A percentile compares a stretch with the other conserved stretches of the same genome.
phyloP scores from a whole-genome alignment of 2,797 vertebrate genomes.

The Poliocrania exsul region DNA sequence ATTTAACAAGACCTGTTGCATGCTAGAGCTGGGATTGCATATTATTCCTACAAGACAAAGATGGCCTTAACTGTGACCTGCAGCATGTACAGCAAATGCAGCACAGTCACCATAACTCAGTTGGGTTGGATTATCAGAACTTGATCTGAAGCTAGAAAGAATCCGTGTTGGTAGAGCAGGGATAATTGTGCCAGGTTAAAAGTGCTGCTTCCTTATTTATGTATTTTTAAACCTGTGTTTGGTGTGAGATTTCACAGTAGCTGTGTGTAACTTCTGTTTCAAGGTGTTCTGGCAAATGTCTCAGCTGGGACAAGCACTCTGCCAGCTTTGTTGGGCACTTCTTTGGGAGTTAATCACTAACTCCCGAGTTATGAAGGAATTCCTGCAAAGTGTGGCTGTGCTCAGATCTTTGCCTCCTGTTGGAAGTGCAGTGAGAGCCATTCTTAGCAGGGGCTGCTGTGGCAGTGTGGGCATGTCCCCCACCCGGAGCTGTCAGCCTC shows the following conservation, averaged over 20 bases:
- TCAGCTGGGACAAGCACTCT: neutral
- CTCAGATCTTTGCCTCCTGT: neutral
- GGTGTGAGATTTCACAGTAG: neutral
- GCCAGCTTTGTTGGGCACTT: neutral
- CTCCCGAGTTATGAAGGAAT: neutral
- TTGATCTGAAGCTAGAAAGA: neutral
- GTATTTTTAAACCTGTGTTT: neutral
- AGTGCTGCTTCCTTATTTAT: neutral
- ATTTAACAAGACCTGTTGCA: neutral
- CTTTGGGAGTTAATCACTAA: neutral
- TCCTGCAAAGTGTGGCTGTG: neutral
- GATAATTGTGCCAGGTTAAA: neutral
- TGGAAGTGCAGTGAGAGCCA: neutral
- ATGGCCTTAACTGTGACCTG: neutral
- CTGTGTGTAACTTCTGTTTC: neutral
- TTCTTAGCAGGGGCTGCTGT: neutral
- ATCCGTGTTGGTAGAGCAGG: neutral
- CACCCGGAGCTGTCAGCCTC: rapidly evolving
- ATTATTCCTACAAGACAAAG: neutral
- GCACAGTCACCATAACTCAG: neutral
- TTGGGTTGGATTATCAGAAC: neutral
- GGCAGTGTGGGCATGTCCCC: neutral
- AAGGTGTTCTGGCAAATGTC: neutral
- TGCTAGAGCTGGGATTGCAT: neutral
- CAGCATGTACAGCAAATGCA: neutral